Evolutionary conservation across 2,113 vertebrate species (phyloP), one percentile per base, ranked within the genome.

Genomic region (Brachyhypopomus occidentalis): DNA sequence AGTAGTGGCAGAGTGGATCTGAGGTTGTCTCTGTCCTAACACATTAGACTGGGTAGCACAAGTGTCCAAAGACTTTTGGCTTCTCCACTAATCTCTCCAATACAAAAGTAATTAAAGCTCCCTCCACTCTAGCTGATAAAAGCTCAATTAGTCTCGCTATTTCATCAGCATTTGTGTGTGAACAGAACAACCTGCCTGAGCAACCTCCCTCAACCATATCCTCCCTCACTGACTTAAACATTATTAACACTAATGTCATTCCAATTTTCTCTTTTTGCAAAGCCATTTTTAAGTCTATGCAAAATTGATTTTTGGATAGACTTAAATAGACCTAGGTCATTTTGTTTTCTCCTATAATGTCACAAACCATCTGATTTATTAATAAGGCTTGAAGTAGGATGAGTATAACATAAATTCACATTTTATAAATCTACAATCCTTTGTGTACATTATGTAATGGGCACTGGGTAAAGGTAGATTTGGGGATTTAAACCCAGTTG

Each of bases 51-150:
- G 25, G 75, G 64, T 69, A 60, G 72, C 36, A 55, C n/a, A 34
- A 48, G 72, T 60, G 72, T 55, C 80, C 63, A 75, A 74, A 55
- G 80, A 81, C 63, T 60, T 64, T 70, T 59, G 64, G 34, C 36
- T 52, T 76, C 27, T 63, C 72, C 74, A 74, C 30, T 17, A 34
- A 27, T 67, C 60, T 55, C 75, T 19, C 73, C 67, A 70, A 64
- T 79, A 84, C 72, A 76, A 84, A 84, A 84, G 77, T 79, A 84
- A 84, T 84, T 84, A 84, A 84, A 75, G 71, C 69, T 30, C 41
- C 75, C 72, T 78, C 59, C 30, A 70, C 76, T 76, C 55, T 41
- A 52, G 62, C 23, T 69, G 55, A 78, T 81, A 84, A 70, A 70
- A 60, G 48, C 70, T 69, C 79, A 81, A 81, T 84, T 84, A 84